Conservation (phyloP, 2,113 vertebrate species). For the Platysteira castanea region DNA sequence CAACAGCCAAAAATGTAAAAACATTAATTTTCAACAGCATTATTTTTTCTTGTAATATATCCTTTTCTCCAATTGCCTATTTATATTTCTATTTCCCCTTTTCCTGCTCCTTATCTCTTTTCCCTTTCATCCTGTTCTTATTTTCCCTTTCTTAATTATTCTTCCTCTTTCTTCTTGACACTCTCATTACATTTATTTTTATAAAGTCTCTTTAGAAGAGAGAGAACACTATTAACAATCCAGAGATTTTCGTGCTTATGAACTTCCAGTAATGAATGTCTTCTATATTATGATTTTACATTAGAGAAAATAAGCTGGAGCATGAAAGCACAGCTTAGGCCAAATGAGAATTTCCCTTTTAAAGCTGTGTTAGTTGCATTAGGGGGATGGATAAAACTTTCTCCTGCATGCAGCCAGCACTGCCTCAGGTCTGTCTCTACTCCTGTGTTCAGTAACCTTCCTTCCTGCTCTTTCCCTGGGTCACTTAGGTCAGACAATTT, state of each 20-base stretch:
- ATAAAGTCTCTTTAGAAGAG: background rate
- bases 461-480: background rate
- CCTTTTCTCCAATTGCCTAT: background rate
- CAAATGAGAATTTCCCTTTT: background rate
- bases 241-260: background rate
- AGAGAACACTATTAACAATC: background rate
- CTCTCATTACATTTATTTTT: slow-evolving; percentile 21
- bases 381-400: background rate
- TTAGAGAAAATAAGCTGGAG: slow-evolving; percentile 4
- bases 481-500: background rate
- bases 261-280: background rate
- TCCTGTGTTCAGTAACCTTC: background rate
- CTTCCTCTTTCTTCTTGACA: background rate
- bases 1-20: background rate
- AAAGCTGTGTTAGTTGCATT: background rate
- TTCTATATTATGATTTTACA: background rate
- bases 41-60: background rate
- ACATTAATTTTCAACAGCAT: background rate
- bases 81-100: background rate
- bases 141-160: background rate
- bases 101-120: background rate
- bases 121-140: background rate
- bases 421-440: background rate
- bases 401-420: background rate
- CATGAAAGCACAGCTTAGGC: background rate